These are phyloP conservation scores for Heliocidaris tuberculata DNA, from an alignment of 35 echinoderm and acorn worm genomes.

Conservation along the genomic window DNA sequence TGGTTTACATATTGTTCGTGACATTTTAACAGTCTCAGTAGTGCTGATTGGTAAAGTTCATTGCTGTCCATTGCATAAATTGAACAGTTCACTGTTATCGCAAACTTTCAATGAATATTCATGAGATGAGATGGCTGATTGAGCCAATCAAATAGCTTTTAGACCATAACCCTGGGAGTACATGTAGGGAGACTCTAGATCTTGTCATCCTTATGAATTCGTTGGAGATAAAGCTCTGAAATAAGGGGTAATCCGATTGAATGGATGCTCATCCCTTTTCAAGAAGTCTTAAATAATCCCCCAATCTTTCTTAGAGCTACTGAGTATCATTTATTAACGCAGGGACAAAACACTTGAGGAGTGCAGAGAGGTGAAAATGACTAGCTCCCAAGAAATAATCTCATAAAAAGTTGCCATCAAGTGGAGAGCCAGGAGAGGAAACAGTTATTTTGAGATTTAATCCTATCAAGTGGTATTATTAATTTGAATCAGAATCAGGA, in stretches of 20 bases:
- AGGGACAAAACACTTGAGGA: not conserved
- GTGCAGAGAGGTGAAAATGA: not conserved
- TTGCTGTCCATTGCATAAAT: not conserved
- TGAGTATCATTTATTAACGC: not conserved
- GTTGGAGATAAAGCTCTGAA: not conserved
- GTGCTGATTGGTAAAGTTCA: not conserved
- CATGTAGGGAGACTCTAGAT: too few relatives aligned
- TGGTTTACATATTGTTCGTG: too few relatives aligned
- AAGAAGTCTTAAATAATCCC: not conserved
- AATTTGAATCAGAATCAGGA: not conserved
- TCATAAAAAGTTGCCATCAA: not conserved
- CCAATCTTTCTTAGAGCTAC: not conserved
- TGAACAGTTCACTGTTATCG: not conserved
- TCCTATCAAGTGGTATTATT: not conserved
- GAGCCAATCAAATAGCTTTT: not conserved
- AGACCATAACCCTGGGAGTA: too few relatives aligned
- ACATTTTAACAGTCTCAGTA: not conserved
- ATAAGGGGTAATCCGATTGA: not conserved
- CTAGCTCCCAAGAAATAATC: not conserved
- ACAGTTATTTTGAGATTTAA: not conserved
- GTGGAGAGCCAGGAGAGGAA: not conserved
- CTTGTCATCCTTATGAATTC: too few relatives aligned
- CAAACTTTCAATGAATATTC: not conserved
- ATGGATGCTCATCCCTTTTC: not conserved
- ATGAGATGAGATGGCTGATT: not conserved